Evolutionary conservation across 2,888 invertebrate genomes (phyloP).

Genomic region (Hermaeophaga mercurialis): DNA sequence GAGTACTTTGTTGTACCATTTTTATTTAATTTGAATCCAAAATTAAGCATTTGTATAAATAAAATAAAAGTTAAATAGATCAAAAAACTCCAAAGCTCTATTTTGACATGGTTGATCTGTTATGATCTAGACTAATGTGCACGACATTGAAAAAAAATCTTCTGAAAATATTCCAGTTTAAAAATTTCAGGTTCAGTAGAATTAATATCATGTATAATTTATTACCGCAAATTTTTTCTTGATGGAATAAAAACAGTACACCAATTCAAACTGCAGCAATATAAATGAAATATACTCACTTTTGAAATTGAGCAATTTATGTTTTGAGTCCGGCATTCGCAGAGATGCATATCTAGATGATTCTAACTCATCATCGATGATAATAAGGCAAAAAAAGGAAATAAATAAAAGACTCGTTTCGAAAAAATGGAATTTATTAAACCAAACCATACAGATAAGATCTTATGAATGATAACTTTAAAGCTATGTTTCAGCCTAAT

Average conservation of each 20-base stretch:
- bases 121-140: no score
- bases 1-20: no score
- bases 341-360: constrained; percentile 29
- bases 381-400: constrained; percentile 26
- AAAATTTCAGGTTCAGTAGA: no score
- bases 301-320: constrained; percentile 31
- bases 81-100: no score
- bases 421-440: constrained; percentile 30
- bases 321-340: constrained; percentile 25
- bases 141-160: no score
- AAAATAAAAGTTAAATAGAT: no score
- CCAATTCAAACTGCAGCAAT: constrained; percentile 11
- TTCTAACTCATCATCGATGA: constrained; percentile 26
- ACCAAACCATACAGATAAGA: constrained; percentile 31
- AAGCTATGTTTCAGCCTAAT: constrained; percentile 45
- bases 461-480: constrained; percentile 34
- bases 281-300: constrained; percentile 28
- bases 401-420: constrained; percentile 19
- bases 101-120: no score
- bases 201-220: no score
- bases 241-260: neutral
- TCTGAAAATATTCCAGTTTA: no score
- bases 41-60: no score
- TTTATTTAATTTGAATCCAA: no score
- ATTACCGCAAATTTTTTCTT: no score